Base-by-base conservation (phyloP, 2,888 invertebrate species). In the Habrosyne pyritoides region DNA sequence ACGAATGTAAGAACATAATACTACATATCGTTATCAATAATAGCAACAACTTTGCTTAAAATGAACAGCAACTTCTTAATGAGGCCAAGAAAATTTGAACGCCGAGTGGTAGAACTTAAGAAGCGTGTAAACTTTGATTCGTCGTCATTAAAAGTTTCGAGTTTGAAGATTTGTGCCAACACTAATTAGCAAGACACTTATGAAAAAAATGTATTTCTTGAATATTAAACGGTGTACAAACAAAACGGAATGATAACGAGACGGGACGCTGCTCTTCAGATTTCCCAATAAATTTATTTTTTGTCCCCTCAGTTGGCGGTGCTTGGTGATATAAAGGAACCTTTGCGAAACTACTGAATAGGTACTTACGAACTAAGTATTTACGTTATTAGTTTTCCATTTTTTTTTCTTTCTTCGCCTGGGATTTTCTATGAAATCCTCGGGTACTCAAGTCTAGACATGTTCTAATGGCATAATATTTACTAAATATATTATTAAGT, bases 91-190 rank as follows among this genome's bases (percentile, higher is more conserved):
- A 88, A 88, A 84, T 89, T 90, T 71, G 85, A 81, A 79, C 81
- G 77, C 66, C 67, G 75, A 82, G 79, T 82, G 81, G 80, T 79
- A 76, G 78, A 86, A 86, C 85, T 90, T 85, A 87, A 87, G 84
- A 75, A 75, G 76, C 83, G 86, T 89, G 86, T 89, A 90, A 91
- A 91, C 86, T 91, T 89, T 82, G 83, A 86, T 88, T 86, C 86
- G 85, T 78, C 87, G 87, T 89, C 90, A 88, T 91, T 91, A 91
- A 91, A 91, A 91, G 87, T 91, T 91, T 83, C 68, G 67, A 81
- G 77, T 77, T 75, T 79, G 83, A 85, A 89, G 87, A 90, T 90
- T 91, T 90, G 87, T 86, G 89, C 88, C 88, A 84, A 78, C 83
- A 83, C 83, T 90, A 91, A 91, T 91, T 91, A 91, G 87, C 87